Evolutionary conservation across 2,113 vertebrate species (phyloP), one percentile per base, ranked within the genome.

Genomic region (Varanus salvator): DNA sequence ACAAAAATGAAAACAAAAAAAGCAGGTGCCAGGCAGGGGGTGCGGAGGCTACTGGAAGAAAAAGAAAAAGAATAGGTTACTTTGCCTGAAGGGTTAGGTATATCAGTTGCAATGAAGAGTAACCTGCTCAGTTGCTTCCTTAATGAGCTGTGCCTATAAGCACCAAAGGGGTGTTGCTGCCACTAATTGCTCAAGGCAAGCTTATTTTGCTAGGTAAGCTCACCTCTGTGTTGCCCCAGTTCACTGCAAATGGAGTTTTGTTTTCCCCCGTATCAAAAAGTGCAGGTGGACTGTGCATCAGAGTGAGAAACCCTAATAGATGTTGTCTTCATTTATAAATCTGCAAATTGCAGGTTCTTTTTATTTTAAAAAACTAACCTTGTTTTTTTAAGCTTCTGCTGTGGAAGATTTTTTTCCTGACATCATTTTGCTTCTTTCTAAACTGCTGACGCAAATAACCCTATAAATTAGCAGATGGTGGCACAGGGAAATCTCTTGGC

Each of bases 361-460:
- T 90, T 94, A 91, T 93, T 44, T 44, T 44, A 44, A 96, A 87
- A 72, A 76, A 89, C 94, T 92, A 96, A 95, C 94, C 90, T 27
- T 34, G 66, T 94, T 91, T 95, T 91, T 84, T 54, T 54, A 92
- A 78, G 92, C 1, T 2, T 90, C 4, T 87, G 17, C 77, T 0
- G 25, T 90, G 0, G 87, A 85, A 90, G 71, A 19, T 23, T 23
- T 69, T 23, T 11, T 6, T 72, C 92, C 88, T 91, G 92, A 94
- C 90, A 91, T 92, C 87, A 91, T 93, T 93, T 91, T 85, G 84
- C 94, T 93, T 92, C 94, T 96, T 95, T 90, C 94, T 93, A 94
- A 97, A 94, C 64, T 50, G 92, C 97, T 95, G 96, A 96, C 95
- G 92, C 92, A 94, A 77, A 38, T 94, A 94, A 93, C 96, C 96